A percentile compares a stretch with the other conserved stretches of the same genome.
These are phyloP conservation scores for Adelges cooleyi DNA, from an alignment of 1,140 invertebrate species.

Conservation along the genomic window DNA sequence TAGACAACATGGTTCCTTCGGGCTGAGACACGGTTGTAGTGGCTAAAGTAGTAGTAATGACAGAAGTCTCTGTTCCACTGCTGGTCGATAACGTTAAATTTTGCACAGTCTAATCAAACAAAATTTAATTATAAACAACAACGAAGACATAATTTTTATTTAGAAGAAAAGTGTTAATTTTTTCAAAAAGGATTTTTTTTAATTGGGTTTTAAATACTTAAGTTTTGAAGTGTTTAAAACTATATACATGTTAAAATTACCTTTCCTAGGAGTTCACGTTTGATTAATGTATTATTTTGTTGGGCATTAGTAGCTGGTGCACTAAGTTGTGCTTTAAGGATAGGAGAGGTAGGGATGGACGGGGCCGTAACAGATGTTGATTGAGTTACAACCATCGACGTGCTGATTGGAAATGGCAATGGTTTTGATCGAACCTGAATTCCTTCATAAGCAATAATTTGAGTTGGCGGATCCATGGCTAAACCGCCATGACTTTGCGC, in stretches of 20 bases:
- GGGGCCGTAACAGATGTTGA: constrained; percentile 14
- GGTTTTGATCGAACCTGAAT: constrained; percentile 53
- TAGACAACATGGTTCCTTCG: constrained; percentile 36
- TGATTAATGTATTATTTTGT: constrained; percentile 25
- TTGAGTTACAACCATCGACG: constrained; percentile 1
- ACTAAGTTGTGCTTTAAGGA: constrained; percentile 63
- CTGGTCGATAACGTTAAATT: constrained; percentile 33
- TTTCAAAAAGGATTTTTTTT: no score
- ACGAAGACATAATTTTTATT: no score
- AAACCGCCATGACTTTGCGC: constrained; percentile 44
- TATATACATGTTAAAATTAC: not conserved
- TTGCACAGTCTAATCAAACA: constrained; percentile 31
- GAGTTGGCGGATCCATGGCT: constrained; percentile 35
- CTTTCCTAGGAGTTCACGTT: constrained; percentile 22
- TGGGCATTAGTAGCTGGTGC: constrained; percentile 26
- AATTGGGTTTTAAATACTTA: no score
- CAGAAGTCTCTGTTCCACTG: constrained; percentile 23
- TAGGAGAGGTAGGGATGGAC: constrained; percentile 47
- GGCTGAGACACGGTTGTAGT: constrained; percentile 38
- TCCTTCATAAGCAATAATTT: constrained; percentile 57
- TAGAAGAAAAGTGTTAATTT: no score
- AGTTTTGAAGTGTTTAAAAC: no score
- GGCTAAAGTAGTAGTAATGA: constrained; percentile 31
- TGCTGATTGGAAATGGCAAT: constrained; percentile 25
- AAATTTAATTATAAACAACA: not conserved